Percentiles rank a stretch among this genome's conserved stretches.
phyloP scores from a whole-genome alignment of 2,113 vertebrate genomes.

The Anarhynchus alexandrinus region DNA sequence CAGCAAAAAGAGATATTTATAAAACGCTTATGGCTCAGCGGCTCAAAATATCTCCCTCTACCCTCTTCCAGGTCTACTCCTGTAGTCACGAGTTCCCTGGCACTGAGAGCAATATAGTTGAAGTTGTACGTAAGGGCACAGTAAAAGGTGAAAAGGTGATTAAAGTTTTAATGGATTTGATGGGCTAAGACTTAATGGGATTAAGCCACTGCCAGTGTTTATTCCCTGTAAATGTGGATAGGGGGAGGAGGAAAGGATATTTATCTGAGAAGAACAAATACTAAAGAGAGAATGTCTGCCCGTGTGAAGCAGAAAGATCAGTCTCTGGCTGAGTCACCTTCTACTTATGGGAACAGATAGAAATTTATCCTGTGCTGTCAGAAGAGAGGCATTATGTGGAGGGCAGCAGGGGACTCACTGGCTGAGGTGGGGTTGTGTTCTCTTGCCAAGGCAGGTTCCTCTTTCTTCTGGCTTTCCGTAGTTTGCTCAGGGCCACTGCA shows the following conservation, averaged over 20 bases:
- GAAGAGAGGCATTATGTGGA: neutral
- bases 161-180: constrained; percentile 7
- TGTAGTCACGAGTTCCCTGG: neutral
- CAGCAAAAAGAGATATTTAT: constrained; percentile 20
- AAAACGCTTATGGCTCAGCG: neutral
- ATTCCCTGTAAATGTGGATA: neutral
- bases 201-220: neutral
- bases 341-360: neutral
- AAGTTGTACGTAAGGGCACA: neutral
- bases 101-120: neutral
- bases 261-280: neutral
- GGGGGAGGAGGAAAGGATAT: neutral
- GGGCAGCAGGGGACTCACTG: constrained; percentile 48
- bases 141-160: constrained; percentile 27
- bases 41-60: constrained; percentile 4
- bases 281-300: neutral
- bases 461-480: constrained; percentile 28
- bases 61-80: neutral
- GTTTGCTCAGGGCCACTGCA: constrained; percentile 78
- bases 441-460: neutral
- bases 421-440: neutral
- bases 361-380: constrained; percentile 11
- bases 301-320: neutral
- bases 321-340: neutral
- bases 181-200: neutral